Evolutionary conservation across 1,140 invertebrate species (phyloP).

Genomic region (Aphaenogaster rudis): DNA sequence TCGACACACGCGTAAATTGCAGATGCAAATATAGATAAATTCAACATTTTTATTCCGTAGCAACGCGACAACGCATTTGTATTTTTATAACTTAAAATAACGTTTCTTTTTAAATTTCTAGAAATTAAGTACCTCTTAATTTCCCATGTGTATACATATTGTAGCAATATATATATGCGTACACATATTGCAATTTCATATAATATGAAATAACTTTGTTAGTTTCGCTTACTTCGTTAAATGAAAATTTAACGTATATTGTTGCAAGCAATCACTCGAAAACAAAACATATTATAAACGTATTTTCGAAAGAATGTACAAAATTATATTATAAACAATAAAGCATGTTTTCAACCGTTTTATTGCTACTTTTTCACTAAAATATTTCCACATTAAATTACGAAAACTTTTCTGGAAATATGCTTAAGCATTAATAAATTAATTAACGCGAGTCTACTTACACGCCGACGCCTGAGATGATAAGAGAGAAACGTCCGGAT

Average conservation of each 20-base stretch:
- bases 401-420: background rate
- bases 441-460: background rate
- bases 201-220: background rate
- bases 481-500: slow-evolving; percentile 11
- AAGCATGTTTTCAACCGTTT: background rate
- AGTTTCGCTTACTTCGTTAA: background rate
- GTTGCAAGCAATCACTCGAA: slow-evolving; percentile 10
- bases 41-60: background rate
- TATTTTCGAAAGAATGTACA: background rate
- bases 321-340: background rate
- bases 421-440: background rate
- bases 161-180: background rate
- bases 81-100: background rate
- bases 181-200: background rate
- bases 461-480: background rate
- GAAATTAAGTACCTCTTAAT: slow-evolving; percentile 13
- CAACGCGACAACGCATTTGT: background rate
- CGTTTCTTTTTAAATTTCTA: background rate
- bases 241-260: background rate
- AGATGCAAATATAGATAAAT: background rate
- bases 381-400: background rate
- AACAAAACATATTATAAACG: background rate
- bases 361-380: background rate
- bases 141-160: background rate
- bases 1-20: background rate